A percentile compares a stretch with the other conserved stretches of the same genome.
phyloP scores from a whole-genome alignment of 2,113 vertebrate species.

The Toxotes chatareus region DNA sequence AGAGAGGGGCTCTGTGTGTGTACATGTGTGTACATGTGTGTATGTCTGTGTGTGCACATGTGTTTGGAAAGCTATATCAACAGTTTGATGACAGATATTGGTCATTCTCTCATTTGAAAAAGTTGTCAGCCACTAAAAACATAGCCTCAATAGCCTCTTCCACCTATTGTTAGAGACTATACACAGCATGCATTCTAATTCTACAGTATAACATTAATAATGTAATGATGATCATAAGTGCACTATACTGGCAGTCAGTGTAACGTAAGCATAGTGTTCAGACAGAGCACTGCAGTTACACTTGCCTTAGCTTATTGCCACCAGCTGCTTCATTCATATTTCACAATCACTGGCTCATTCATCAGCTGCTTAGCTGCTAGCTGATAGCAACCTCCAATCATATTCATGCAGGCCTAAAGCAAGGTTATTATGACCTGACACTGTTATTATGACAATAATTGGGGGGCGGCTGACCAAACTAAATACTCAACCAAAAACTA shows the following conservation, averaged over 20 bases:
- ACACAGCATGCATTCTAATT: not conserved
- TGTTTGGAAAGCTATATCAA: not conserved
- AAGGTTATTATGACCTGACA: not conserved
- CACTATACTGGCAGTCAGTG: not conserved
- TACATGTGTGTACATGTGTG: not conserved
- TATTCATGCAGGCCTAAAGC: not conserved
- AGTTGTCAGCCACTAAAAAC: not conserved
- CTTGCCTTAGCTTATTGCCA: not conserved
- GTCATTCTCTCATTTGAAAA: not conserved
- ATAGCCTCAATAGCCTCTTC: not conserved
- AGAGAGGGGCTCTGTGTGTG: not conserved
- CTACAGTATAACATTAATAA: not conserved
- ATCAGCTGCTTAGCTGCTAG: conserved; percentile 5
- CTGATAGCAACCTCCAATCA: not conserved
- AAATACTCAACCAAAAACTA: too few relatives aligned
- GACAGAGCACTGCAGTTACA: not conserved
- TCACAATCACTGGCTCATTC: not conserved
- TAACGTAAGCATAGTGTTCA: not conserved
- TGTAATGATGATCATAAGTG: not conserved
- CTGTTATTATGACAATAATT: not conserved
- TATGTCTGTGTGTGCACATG: conserved; percentile 1
- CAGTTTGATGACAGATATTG: not conserved
- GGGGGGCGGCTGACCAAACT: too few relatives aligned
- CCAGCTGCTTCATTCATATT: conserved; percentile 21
- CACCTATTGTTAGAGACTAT: not conserved